phyloP scores from a whole-genome alignment of 2,888 invertebrate species.

The Lasioglossum calceatum region DNA sequence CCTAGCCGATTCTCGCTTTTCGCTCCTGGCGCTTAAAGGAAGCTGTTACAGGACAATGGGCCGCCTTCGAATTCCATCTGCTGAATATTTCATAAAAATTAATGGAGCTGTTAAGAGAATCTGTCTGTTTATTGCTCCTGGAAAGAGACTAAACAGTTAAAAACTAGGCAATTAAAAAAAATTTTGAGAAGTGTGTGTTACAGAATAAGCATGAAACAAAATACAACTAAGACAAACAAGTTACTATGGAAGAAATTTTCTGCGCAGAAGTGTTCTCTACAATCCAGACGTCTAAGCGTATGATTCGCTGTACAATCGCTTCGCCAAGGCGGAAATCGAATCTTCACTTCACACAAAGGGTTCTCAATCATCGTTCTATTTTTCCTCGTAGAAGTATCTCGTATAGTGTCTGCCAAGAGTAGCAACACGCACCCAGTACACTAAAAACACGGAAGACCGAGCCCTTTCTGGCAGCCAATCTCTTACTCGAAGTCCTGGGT shows the following conservation, averaged over 20 bases:
- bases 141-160: background rate
- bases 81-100: background rate
- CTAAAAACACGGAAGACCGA: background rate
- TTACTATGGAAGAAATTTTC: background rate
- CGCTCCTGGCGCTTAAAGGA: background rate
- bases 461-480: background rate
- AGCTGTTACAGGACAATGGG: background rate
- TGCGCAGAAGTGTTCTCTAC: background rate
- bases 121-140: background rate
- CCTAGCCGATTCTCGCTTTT: background rate
- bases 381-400: background rate
- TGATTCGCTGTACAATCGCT: background rate
- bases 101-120: background rate
- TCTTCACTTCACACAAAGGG: background rate
- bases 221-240: background rate
- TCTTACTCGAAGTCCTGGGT: constrained; percentile 24
- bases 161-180: too few species aligned
- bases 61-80: background rate
- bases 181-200: background rate
- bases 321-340: background rate
- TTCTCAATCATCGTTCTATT: background rate
- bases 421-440: background rate
- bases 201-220: background rate
- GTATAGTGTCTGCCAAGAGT: background rate
- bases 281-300: background rate